Evolutionary conservation across 2,113 vertebrate genomes (phyloP).

Genomic region (Bufo bufo): DNA sequence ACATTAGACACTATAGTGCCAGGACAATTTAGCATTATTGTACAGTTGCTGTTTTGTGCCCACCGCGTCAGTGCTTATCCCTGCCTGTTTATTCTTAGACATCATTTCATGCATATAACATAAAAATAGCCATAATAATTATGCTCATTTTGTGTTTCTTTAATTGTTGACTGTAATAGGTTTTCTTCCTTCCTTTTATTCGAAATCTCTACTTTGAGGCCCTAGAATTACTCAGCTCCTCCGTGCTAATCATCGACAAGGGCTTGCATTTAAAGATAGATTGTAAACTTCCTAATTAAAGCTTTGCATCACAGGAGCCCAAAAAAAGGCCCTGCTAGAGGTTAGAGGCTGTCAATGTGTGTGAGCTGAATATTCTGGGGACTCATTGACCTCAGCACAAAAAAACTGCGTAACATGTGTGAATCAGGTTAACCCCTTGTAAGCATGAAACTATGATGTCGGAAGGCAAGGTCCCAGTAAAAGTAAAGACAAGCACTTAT

Average conservation of each 20-base stretch:
- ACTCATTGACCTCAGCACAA: conserved; percentile 41
- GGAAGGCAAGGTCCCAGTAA: not conserved
- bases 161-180: conserved; percentile 59
- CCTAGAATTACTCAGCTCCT: conserved; percentile 57
- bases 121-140: conserved; percentile 58
- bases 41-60: conserved; percentile 18
- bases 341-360: conserved; percentile 56
- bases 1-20: not conserved
- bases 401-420: not conserved
- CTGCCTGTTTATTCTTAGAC: conserved; percentile 40
- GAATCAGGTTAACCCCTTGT: conserved; percentile 20
- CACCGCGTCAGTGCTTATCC: conserved; percentile 28
- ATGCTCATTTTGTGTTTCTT: conserved; percentile 57
- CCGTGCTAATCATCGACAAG: conserved; percentile 55
- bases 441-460: not conserved
- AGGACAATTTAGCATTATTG: not conserved
- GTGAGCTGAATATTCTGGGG: conserved; percentile 43
- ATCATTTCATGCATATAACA: conserved; percentile 57
- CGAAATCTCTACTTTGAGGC: conserved; percentile 55
- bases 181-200: conserved; percentile 60
- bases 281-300: conserved; percentile 59
- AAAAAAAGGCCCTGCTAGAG: conserved; percentile 53
- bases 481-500: not conserved
- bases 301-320: conserved; percentile 55
- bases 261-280: conserved; percentile 59